Conservation (phyloP, 2,113 vertebrate species). For the Procavia capensis region DNA sequence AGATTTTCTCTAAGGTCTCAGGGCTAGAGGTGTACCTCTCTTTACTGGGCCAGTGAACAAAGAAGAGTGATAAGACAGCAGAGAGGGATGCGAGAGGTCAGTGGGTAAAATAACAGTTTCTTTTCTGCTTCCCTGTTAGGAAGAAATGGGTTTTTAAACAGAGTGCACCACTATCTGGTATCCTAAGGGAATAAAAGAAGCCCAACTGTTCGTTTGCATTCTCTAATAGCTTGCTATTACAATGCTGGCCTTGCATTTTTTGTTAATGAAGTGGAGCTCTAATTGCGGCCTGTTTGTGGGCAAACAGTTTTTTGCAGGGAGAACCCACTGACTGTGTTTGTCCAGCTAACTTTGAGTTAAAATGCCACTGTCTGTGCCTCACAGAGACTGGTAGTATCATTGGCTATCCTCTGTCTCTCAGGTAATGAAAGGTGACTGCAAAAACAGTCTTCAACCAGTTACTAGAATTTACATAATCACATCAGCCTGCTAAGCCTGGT, state of each 20-base stretch:
- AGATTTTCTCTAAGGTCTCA: slow-evolving; percentile 43
- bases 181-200: slow-evolving; percentile 50
- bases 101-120: slow-evolving; percentile 1
- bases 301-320: not conserved
- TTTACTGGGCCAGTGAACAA: not conserved
- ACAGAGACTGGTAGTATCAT: not conserved
- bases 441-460: not conserved
- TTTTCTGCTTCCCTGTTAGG: slow-evolving; percentile 24
- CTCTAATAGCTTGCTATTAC: not conserved
- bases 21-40: not conserved
- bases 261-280: not conserved
- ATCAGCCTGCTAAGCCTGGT: not conserved
- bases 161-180: not conserved
- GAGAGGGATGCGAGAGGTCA: not conserved
- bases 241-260: slow-evolving; percentile 33
- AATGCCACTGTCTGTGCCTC: not conserved
- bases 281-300: not conserved
- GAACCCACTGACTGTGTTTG: not conserved
- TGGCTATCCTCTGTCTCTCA: not conserved
- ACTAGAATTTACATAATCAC: slow-evolving; percentile 28
- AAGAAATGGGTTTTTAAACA: slow-evolving; percentile 57
- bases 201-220: slow-evolving; percentile 4
- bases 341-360: not conserved
- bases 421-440: slow-evolving; percentile 10
- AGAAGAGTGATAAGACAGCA: not conserved